These are phyloP conservation scores for Biston stratarius DNA, from an alignment of 2,888 invertebrate species.

Conservation along the genomic window DNA sequence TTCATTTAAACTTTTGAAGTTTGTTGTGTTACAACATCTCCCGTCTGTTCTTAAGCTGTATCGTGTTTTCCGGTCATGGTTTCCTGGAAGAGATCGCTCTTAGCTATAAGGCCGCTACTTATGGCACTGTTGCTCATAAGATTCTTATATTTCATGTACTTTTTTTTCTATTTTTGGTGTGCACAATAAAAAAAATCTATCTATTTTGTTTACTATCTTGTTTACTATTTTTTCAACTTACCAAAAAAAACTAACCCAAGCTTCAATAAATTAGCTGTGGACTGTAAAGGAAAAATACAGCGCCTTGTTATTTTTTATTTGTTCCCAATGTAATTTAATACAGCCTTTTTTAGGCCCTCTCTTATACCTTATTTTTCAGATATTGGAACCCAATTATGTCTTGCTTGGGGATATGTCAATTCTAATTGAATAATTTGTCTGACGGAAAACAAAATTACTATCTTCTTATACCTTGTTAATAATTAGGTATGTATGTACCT, in stretches of 20 bases:
- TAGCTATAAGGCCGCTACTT: no score
- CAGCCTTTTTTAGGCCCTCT: background rate
- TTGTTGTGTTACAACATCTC: no score
- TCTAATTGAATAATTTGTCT: background rate
- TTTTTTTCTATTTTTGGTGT: no score
- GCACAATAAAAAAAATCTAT: no score
- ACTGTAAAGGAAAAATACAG: conserved; percentile 22
- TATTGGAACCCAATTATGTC: background rate
- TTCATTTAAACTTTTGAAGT: no score
- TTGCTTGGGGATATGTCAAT: no score
- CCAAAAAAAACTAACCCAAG: background rate
- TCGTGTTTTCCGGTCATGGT: no score
- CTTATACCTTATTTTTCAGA: conserved; percentile 7
- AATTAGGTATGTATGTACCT: background rate
- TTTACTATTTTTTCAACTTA: background rate
- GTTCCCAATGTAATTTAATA: conserved; percentile 15
- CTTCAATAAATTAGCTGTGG: conserved; percentile 15
- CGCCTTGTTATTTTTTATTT: conserved; percentile 63
- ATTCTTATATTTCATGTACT: no score
- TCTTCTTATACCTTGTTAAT: background rate
- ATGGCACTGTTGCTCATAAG: no score
- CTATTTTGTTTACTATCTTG: background rate
- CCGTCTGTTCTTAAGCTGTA: no score
- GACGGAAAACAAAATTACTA: background rate
- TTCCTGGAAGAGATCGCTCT: no score